These are phyloP conservation scores for Meleagris gallopavo DNA, from an alignment of 2,113 vertebrate genomes.

Conservation along the genomic window DNA sequence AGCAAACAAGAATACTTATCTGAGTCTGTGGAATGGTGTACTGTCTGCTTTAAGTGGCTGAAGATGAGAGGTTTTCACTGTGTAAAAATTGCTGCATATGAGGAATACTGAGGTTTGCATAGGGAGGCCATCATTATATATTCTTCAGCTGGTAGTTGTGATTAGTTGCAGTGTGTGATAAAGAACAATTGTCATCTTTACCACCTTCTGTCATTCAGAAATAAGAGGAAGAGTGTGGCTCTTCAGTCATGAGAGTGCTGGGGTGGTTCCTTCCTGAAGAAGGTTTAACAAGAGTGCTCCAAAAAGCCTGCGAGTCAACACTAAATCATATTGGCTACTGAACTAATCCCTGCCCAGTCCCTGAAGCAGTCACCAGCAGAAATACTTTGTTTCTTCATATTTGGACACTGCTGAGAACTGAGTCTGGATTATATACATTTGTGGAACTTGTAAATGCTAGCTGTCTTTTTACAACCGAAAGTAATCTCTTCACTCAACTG, in stretches of 20 bases:
- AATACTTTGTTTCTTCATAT: background rate
- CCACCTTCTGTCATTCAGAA: background rate
- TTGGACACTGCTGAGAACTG: background rate
- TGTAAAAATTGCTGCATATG: background rate
- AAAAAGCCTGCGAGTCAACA: background rate
- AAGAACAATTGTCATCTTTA: background rate
- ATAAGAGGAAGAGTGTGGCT: background rate
- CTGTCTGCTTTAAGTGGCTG: background rate
- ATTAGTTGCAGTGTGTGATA: background rate
- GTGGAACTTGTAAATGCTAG: background rate
- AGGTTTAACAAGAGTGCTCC: background rate
- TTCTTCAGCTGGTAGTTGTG: background rate
- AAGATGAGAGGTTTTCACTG: background rate
- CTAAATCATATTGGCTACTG: background rate
- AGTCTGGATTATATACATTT: background rate
- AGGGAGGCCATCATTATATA: background rate
- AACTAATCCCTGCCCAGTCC: background rate
- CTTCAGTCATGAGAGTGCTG: background rate
- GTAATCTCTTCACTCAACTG: conserved; percentile 33
- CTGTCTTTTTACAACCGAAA: conserved; percentile 38
- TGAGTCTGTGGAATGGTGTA: background rate
- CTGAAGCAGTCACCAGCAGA: background rate
- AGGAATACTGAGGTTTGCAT: background rate
- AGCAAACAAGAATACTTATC: background rate
- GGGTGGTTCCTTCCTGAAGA: background rate